These are phyloP conservation scores for Urechis unicinctus DNA, from an alignment of 2,888 invertebrate genomes.

Conservation along the genomic window DNA sequence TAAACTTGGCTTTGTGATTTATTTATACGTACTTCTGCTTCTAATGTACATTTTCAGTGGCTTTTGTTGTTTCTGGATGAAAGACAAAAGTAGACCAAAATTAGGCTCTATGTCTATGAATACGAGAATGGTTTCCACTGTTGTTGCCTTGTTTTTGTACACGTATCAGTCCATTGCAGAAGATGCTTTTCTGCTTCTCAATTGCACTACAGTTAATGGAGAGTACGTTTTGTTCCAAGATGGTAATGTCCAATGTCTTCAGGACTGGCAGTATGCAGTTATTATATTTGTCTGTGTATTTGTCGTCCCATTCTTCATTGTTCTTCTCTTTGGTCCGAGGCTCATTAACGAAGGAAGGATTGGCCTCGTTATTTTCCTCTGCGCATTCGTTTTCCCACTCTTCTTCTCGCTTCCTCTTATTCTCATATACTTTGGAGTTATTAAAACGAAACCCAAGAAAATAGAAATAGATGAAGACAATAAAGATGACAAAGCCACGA, in stretches of 20 bases:
- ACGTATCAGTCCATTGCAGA: constrained; percentile 10
- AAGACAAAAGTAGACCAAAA: neutral
- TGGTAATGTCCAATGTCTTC: constrained; percentile 13
- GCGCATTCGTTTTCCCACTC: constrained; percentile 10
- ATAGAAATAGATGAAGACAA: neutral
- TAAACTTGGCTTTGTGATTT: constrained; percentile 2
- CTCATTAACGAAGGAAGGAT: constrained; percentile 7
- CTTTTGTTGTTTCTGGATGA: constrained; percentile 2
- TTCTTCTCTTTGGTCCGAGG: constrained; percentile 11
- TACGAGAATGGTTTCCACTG: constrained; percentile 2
- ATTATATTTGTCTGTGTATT: constrained; percentile 6
- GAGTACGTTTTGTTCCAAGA: constrained; percentile 13
- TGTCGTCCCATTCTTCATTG: constrained; percentile 16
- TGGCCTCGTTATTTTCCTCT: neutral
- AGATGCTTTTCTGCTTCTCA: constrained; percentile 8
- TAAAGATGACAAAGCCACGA: no score
- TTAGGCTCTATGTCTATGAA: neutral
- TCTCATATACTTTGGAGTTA: neutral
- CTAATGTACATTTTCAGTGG: constrained; percentile 2
- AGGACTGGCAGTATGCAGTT: constrained; percentile 16
- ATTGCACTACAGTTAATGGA: constrained; percentile 7
- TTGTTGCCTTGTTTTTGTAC: constrained; percentile 10
- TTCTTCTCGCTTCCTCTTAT: constrained; percentile 7
- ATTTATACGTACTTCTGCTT: constrained; percentile 3
- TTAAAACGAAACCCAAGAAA: neutral